Percentiles rank a stretch among this genome's conserved stretches.
Evolutionary conservation across 92 coral and sea anemone genomes (phyloP).

Genomic region (Blastomussa wellsi): DNA sequence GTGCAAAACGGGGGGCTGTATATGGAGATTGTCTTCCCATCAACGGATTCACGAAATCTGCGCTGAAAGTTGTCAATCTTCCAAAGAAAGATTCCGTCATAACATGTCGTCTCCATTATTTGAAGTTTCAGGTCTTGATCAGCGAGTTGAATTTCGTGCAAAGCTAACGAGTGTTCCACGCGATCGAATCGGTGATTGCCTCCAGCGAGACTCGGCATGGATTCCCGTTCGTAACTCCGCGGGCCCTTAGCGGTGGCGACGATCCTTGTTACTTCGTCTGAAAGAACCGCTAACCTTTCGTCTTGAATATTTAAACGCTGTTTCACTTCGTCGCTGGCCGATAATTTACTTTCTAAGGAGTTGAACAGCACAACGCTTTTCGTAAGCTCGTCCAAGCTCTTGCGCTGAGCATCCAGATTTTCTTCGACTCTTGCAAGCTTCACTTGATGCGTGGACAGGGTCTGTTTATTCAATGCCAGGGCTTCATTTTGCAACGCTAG

Average conservation of each 20-base stretch:
- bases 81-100: conserved; percentile 86
- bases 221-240: not conserved
- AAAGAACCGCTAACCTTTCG: conserved; percentile 33
- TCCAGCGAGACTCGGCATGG: conserved; percentile 13
- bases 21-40: conserved; percentile 69
- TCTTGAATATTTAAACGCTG: conserved; percentile 42
- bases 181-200: conserved; percentile 50
- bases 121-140: conserved; percentile 78
- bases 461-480: conserved; percentile 59
- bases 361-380: conserved; percentile 6
- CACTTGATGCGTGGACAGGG: conserved; percentile 66
- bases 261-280: not conserved
- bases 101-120: conserved; percentile 66
- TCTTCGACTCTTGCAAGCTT: conserved; percentile 65
- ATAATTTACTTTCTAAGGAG: conserved; percentile 13
- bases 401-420: conserved; percentile 45
- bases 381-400: conserved; percentile 45
- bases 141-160: conserved; percentile 81
- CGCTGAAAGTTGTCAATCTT: conserved; percentile 80
- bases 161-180: conserved; percentile 67
- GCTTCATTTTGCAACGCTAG: conserved; percentile 59
- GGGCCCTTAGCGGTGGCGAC: not conserved
- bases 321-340: conserved; percentile 16
- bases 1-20: conserved; percentile 95
- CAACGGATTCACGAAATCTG: conserved; percentile 71